Percentiles rank a stretch among this genome's conserved stretches.
phyloP scores from a whole-genome alignment of 2,888 invertebrate species.

The Pycnomerus fuliginosus region DNA sequence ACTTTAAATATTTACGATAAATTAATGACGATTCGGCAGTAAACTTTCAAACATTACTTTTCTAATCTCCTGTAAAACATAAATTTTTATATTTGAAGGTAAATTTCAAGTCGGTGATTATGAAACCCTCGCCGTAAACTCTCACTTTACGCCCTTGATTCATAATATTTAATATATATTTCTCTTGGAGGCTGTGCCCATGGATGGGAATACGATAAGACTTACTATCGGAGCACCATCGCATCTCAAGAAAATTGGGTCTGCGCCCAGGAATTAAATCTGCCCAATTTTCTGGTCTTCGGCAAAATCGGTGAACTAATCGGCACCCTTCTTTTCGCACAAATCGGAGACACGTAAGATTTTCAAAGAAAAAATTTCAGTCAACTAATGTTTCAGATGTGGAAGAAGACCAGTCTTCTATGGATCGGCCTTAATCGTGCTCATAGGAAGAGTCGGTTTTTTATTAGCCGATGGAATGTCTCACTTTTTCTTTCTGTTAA shows the following conservation, averaged over 20 bases:
- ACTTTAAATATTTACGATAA: not conserved
- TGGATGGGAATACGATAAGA: constrained; percentile 59
- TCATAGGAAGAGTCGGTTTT: constrained; percentile 52
- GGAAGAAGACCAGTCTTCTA: constrained; percentile 57
- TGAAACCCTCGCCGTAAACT: no score
- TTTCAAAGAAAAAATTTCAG: constrained; percentile 8
- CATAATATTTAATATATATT: no score
- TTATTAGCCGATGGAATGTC: constrained; percentile 50
- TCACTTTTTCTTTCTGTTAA: constrained; percentile 51
- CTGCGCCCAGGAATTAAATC: constrained; percentile 56
- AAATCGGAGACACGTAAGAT: constrained; percentile 61
- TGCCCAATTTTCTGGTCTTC: constrained; percentile 58
- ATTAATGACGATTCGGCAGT: not conserved
- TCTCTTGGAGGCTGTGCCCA: constrained; percentile 52
- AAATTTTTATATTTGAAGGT: not conserved
- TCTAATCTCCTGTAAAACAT: not conserved
- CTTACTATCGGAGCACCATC: constrained; percentile 56
- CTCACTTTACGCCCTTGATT: no score
- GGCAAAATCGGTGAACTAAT: constrained; percentile 57
- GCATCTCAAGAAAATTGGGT: constrained; percentile 59
- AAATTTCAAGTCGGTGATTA: not conserved
- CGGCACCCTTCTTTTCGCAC: constrained; percentile 60
- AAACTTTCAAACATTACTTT: not conserved
- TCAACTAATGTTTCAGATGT: constrained; percentile 43
- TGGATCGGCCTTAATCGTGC: constrained; percentile 50